Base-by-base conservation (phyloP, 2,888 invertebrate species). In the Prenolepis imparis region DNA sequence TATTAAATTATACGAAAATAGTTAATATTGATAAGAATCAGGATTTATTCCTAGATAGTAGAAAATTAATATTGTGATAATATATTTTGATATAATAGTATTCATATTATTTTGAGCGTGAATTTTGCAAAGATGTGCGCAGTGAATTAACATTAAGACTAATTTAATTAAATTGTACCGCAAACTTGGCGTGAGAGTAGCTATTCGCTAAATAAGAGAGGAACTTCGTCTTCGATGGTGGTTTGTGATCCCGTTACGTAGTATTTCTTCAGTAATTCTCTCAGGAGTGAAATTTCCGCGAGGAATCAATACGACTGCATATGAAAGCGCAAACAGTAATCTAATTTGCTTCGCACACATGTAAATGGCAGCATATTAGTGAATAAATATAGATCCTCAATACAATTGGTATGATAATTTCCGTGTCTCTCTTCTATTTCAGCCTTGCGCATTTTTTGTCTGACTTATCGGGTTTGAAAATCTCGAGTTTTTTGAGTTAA, bases 291-390 rank as follows among this genome's bases (percentile, higher is more conserved):
- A 84, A 87, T 85, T 80, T 84, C 48, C 4, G 41, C 41, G 21
- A 24, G 70, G 74, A 82, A 87, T 88, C 89, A 77, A 88, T 88
- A 88, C 44, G 55, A 86, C 57, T 41, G 41, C 63, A 21, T 74
- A 74, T 75, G 72, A 80, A 75, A 64, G 41, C 63, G 59, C 73
- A 4, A 77, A 28, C 61, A 21, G 21, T 39, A 55, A 77, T 5
- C 52, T 55, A 77, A 77, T 77, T 67, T 67, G 36, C 8, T 52
- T 68, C 75, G 8, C 6, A 44, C 18, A 72, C 18, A n/a, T 61
- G 3, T 77, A 2, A 52, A 36, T n/a, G 8, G 28, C 5, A 61
- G 9, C 4, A 24, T 36, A 32, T 66, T 36, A 11, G 3, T 48
- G 36, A 61, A 36, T 21, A 64, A 73, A 32, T n/a, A 32, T 36